Percentiles rank a stretch among this genome's conserved stretches.
These are phyloP conservation scores for Distichodus sexfasciatus DNA, from an alignment of 2,797 vertebrate species.

Conservation along the genomic window DNA sequence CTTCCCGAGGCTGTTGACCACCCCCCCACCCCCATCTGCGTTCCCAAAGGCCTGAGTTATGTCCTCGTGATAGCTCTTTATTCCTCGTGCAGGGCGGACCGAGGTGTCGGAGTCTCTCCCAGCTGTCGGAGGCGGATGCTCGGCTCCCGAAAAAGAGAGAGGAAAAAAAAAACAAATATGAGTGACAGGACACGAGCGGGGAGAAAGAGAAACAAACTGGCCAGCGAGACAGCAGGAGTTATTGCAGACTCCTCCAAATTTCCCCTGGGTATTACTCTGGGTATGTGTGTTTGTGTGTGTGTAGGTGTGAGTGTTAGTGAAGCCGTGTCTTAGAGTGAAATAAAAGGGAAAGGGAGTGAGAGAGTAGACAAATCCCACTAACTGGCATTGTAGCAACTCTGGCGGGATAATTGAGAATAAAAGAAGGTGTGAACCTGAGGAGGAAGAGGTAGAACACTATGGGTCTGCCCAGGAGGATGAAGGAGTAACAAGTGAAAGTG, in stretches of 20 bases:
- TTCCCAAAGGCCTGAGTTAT: slow-evolving; percentile 13
- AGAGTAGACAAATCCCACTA: slow-evolving; percentile 57
- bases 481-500: too few species aligned
- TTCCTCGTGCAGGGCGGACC: not conserved
- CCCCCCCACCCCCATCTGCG: not conserved
- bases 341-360: slow-evolving; percentile 52
- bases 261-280: slow-evolving; percentile 63
- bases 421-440: too few species aligned
- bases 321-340: slow-evolving; percentile 33
- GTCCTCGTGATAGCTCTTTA: slow-evolving; percentile 25
- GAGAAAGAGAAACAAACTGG: slow-evolving; percentile 58
- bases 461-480: too few species aligned
- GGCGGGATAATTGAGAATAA: slow-evolving; percentile 56
- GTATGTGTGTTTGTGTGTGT: slow-evolving; percentile 33
- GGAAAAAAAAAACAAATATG: slow-evolving; percentile 57
- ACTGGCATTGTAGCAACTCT: slow-evolving; percentile 62
- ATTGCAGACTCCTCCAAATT: slow-evolving; percentile 66
- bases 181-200: slow-evolving; percentile 57
- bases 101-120: too few species aligned
- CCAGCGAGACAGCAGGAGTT: slow-evolving; percentile 62
- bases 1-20: not conserved
- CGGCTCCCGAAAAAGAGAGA: slow-evolving; percentile 36
- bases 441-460: too few species aligned
- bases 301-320: slow-evolving; percentile 7
- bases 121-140: too few species aligned